Conservation (phyloP, 2,797 vertebrate species). For the Sciurus vulgaris region DNA sequence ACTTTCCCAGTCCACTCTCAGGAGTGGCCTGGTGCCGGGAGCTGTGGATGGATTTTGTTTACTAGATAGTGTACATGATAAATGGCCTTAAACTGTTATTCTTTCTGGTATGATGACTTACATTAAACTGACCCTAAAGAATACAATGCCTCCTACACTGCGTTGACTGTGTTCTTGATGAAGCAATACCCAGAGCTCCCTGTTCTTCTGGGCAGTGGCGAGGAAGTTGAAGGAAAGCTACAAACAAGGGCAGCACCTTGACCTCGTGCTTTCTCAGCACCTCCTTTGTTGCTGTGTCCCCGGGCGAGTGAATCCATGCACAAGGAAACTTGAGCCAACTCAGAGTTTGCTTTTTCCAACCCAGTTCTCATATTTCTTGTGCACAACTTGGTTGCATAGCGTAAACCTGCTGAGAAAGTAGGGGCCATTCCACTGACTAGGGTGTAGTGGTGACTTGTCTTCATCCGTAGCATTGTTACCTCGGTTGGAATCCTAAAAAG, state of each 20-base stretch:
- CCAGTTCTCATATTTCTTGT: fast-evolving
- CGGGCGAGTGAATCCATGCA: neutral
- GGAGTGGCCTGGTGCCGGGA: slow-evolving; percentile 50
- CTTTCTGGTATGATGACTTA: slow-evolving; percentile 81
- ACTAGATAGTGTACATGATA: slow-evolving; percentile 40
- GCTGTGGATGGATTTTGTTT: slow-evolving; percentile 2
- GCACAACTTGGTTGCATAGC: neutral
- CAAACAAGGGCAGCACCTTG: neutral
- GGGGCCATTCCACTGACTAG: neutral
- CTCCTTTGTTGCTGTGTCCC: slow-evolving; percentile 41
- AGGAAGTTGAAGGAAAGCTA: neutral
- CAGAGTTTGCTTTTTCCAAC: neutral
- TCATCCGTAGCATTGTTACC: neutral
- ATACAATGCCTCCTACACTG: slow-evolving; percentile 73
- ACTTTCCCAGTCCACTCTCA: slow-evolving; percentile 37
- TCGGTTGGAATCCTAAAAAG: slow-evolving; percentile 12
- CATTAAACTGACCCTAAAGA: slow-evolving; percentile 81
- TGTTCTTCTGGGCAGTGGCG: slow-evolving; percentile 23
- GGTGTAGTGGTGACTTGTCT: slow-evolving; percentile 2
- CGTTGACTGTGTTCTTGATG: slow-evolving; percentile 66
- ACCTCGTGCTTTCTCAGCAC: neutral
- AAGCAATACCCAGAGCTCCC: slow-evolving; percentile 64
- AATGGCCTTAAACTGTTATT: slow-evolving; percentile 86
- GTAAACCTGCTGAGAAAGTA: neutral
- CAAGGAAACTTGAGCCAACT: neutral